Evolutionary conservation across 2,113 vertebrate genomes (phyloP).

Genomic region (Struthidea cinerea): DNA sequence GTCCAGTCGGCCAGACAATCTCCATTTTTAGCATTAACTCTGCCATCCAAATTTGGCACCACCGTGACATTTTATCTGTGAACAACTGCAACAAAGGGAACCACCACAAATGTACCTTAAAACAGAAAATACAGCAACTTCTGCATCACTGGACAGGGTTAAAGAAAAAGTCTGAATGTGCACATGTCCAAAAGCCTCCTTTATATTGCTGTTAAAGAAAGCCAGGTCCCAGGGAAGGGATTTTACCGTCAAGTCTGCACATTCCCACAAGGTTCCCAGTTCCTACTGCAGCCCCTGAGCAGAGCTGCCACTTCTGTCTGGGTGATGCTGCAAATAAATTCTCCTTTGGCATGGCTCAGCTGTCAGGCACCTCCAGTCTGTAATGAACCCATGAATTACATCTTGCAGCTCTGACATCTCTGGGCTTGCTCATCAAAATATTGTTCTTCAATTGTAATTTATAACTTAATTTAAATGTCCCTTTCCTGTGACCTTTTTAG

Average conservation of each 20-base stretch:
- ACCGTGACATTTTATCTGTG: background rate
- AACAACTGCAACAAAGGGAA: background rate
- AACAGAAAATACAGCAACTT: background rate
- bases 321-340: slow-evolving; percentile 72
- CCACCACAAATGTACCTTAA: background rate
- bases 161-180: background rate
- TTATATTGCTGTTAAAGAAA: background rate
- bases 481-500: slow-evolving; percentile 75
- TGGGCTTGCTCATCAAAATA: slow-evolving; percentile 80
- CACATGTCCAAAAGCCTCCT: background rate
- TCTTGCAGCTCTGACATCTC: slow-evolving; percentile 75
- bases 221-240: background rate
- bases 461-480: slow-evolving; percentile 81
- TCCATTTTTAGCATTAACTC: background rate
- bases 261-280: slow-evolving; percentile 17
- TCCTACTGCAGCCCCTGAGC: slow-evolving; percentile 34
- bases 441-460: slow-evolving; percentile 82
- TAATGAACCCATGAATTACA: slow-evolving; percentile 84
- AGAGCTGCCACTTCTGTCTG: slow-evolving; percentile 68
- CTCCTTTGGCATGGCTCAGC: slow-evolving; percentile 78
- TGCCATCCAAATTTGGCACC: background rate
- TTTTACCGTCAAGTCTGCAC: slow-evolving; percentile 42
- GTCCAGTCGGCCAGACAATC: slow-evolving; percentile 35
- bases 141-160: background rate
- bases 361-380: slow-evolving; percentile 74